Evolutionary conservation across 1,140 invertebrate species (phyloP), one percentile per base, ranked within the genome.

Genomic region (Teleopsis dalmanni): DNA sequence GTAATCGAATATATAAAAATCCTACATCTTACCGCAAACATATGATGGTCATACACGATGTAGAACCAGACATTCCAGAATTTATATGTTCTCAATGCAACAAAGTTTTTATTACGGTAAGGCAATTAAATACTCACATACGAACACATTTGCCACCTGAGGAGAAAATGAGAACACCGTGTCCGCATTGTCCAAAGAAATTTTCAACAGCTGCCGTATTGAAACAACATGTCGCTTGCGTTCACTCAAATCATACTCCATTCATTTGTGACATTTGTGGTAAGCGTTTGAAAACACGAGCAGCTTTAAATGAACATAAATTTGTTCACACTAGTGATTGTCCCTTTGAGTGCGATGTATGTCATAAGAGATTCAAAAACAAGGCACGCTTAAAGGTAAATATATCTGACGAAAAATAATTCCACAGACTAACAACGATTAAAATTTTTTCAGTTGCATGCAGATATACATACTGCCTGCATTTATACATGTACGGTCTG

Each of bases 261-360:
- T 76, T 60, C 43, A 62, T 72, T 1, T 77, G 75, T 52, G 70
- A 72, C 26, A 57, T 70, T 31, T 77, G 75, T 47, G 73, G 71
- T 3, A 72, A 72, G 26, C 54, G 58, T 3, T 72, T 75, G 27
- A 74, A 74, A 47, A 74, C 73, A 6, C 65, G 73, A 16, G 63
- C 68, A 0, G 70, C 67, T 0, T 58, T 76, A 1, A 70, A 70
- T 25, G 72, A 74, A 18, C 75, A 77, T 57, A 71, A 73, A 47
- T 62, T 73, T 11, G 70, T 74, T 1, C 75, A 77, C 50, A 74
- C 68, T 5, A 72, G 75, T 42, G 72, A 71, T 6, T 63, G 71
- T 36, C 75, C 74, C 4, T 75, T 72, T 42, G 64, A 72, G 26
- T 78, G 76, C 51, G 53, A 57, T 1, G 60, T 72, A 22, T 76